These are phyloP conservation scores for Aix galericulata DNA, from an alignment of 2,113 vertebrate species.

Conservation along the genomic window DNA sequence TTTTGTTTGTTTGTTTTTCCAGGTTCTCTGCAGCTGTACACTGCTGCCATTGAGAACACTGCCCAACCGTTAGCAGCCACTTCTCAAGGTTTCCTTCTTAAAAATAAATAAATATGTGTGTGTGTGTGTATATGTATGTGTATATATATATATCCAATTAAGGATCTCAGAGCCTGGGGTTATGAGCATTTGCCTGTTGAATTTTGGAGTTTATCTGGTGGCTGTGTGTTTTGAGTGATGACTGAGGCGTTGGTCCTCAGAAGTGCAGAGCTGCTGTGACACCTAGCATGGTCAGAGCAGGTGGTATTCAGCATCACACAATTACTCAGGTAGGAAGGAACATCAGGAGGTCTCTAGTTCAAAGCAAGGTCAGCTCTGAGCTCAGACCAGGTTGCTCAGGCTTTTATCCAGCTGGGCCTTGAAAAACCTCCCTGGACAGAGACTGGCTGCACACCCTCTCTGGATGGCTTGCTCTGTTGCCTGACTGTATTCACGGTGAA, in stretches of 20 bases:
- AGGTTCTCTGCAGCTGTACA: not conserved
- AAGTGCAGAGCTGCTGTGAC: not conserved
- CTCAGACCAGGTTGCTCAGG: accelerated
- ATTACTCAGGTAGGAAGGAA: not conserved
- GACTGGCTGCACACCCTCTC: not conserved
- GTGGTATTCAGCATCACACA: not conserved
- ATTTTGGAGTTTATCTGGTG: not conserved
- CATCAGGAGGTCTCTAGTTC: not conserved
- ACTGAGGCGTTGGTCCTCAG: not conserved
- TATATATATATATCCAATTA: not conserved
- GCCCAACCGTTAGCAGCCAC: not conserved
- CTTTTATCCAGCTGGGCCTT: not conserved
- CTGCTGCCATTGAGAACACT: not conserved
- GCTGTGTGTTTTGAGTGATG: not conserved
- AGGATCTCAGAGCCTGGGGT: not conserved
- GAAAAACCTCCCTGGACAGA: not conserved
- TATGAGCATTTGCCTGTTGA: not conserved
- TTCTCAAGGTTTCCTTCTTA: not conserved
- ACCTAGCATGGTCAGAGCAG: accelerated
- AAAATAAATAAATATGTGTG: no score
- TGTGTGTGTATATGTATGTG: not conserved
- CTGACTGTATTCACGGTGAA: not conserved
- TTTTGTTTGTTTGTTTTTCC: no score
- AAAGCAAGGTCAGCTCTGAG: not conserved
- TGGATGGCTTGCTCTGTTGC: not conserved